Base-by-base conservation (phyloP, 1,140 invertebrate species). In the Drosophila watanabei region DNA sequence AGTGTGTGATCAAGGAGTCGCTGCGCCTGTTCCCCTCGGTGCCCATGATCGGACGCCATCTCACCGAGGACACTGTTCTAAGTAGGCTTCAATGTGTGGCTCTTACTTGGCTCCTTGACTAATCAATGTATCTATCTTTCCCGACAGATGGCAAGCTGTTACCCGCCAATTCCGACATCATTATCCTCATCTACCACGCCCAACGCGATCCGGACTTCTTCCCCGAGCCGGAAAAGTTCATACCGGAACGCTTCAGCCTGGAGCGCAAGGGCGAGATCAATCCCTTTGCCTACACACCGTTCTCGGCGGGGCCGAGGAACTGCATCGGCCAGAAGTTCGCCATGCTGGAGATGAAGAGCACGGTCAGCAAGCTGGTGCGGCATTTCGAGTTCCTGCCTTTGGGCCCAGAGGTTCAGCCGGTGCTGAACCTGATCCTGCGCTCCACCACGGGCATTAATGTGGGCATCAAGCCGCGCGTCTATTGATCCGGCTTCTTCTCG, bases 261-360 rank as follows among this genome's bases (percentile, higher is more conserved):
- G 80, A 89, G 16, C 68, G 95, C 73, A 68, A 81, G 4, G 68
- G 83, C 33, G 86, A 88, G n/a, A 92, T 94, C 37, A 94, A 93
- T 78, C 94, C 90, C 0, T 95, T 94, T 62, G 78, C 94, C 33
- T 96, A 94, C 78, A 92, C 96, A n/a, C 96, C 96, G 54, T 97
- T 97, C 82, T 95, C 94, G 24, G 95, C 95, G 28, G 95, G 95
- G 9, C 93, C 93, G 18, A 93, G 94, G 78, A 96, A 96, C 84
- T 96, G 96, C 82, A 92, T 92, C 94, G 96, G 96, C 63, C 96
- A 97, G 93, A 96, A 95, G 91, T 98, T 97, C 92, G 97, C 97
- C 1, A 94, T 96, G 93, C 91, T 97, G 80, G 97, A 98, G 93
- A 93, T 96, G 86, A 97, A 98, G 92, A 94, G 88, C 51, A 86